A percentile compares a stretch with the other conserved stretches of the same genome.
phyloP scores from a whole-genome alignment of 2,888 invertebrate species.

The Apamea monoglypha region DNA sequence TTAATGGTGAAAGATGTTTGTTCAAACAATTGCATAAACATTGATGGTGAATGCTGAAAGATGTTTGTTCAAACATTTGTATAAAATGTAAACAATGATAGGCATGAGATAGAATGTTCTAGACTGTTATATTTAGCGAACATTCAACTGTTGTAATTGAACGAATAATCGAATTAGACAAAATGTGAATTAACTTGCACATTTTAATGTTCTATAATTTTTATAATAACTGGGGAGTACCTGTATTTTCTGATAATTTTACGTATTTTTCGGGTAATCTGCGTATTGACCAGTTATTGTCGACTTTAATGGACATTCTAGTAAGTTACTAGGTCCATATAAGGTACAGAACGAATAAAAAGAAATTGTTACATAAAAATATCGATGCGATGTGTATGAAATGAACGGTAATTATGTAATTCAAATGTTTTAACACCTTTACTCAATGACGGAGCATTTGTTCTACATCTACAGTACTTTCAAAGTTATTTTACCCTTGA shows the following conservation, averaged over 20 bases:
- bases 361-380: constrained; percentile 25
- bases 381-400: constrained; percentile 23
- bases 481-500: neutral
- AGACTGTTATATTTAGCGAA: constrained; percentile 56
- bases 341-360: constrained; percentile 4
- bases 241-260: constrained; percentile 2
- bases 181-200: neutral
- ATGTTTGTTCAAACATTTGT: constrained; percentile 8
- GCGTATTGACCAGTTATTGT: constrained; percentile 17
- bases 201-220: neutral
- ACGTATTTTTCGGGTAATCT: neutral
- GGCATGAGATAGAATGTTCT: constrained; percentile 38
- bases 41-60: too few species aligned
- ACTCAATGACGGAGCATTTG: constrained; percentile 13
- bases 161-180: neutral
- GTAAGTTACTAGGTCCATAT: constrained; percentile 4
- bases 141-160: constrained; percentile 41
- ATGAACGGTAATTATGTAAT: constrained; percentile 22
- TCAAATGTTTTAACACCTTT: constrained; percentile 12
- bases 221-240: constrained; percentile 5
- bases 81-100: constrained; percentile 14
- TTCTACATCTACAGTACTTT: constrained; percentile 4
- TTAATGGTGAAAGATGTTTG: too few species aligned
- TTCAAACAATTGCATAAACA: too few species aligned
- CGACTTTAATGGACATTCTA: neutral